phyloP scores from a whole-genome alignment of 2,888 invertebrate genomes.

The Oxycera nigricornis region DNA sequence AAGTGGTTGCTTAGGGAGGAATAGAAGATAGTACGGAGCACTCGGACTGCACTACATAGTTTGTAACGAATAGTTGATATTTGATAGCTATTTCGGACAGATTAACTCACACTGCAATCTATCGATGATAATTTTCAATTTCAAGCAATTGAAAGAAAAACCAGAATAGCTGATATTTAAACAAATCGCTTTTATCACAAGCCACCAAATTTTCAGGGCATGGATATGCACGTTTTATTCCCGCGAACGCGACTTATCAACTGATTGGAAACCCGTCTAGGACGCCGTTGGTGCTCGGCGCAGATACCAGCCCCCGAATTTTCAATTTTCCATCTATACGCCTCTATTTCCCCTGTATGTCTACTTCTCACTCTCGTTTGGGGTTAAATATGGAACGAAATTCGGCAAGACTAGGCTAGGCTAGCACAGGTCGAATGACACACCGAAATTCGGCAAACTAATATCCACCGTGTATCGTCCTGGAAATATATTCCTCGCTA shows the following conservation, averaged over 20 bases:
- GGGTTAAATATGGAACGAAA: background rate
- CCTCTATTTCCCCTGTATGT: constrained; percentile 16
- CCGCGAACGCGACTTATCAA: constrained; percentile 31
- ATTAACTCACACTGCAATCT: too few species aligned
- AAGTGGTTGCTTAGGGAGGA: too few species aligned
- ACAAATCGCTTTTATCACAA: background rate
- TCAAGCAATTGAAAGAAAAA: background rate
- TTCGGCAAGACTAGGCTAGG: background rate
- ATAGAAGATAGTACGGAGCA: too few species aligned
- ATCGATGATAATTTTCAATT: background rate
- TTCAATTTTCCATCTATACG: constrained; percentile 24
- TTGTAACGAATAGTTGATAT: background rate
- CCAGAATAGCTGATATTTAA: constrained; percentile 5
- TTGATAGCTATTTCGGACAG: too few species aligned
- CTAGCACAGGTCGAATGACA: background rate
- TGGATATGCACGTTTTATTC: background rate
- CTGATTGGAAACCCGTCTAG: constrained; percentile 12
- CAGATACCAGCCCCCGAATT: constrained; percentile 14
- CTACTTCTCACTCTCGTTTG: background rate
- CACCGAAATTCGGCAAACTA: constrained; percentile 4
- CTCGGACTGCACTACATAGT: background rate
- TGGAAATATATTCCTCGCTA: constrained; percentile 7
- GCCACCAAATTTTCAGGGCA: constrained; percentile 5
- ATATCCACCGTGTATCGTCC: constrained; percentile 6
- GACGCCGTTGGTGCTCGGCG: constrained; percentile 21